phyloP scores from a whole-genome alignment of 2,888 invertebrate species.

The Acronicta leporina region DNA sequence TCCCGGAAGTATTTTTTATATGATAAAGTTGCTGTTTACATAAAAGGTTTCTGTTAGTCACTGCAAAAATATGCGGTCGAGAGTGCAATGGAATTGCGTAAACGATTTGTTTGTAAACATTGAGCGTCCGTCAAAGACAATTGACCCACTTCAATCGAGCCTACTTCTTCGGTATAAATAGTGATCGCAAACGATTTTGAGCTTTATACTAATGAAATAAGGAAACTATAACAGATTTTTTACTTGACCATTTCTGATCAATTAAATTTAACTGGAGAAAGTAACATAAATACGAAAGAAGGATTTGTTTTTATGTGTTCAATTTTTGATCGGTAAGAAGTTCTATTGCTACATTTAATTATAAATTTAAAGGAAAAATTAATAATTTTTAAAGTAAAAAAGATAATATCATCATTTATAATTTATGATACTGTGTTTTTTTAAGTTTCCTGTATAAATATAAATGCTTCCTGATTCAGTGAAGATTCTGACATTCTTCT shows the following conservation, averaged over 20 bases:
- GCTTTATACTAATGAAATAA: conserved; percentile 20
- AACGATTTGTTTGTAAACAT: conserved; percentile 79
- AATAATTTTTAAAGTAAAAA: no score
- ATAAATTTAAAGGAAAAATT: no score
- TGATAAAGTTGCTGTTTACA: conserved; percentile 8
- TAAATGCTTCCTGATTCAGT: no score
- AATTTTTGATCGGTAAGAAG: no score
- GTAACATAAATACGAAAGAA: conserved; percentile 22
- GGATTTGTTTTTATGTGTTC: conserved; percentile 6
- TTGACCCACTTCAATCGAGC: conserved; percentile 68
- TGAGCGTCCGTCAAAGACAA: conserved; percentile 66
- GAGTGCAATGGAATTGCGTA: conserved; percentile 65
- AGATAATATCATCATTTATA: no score
- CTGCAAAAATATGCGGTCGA: conserved; percentile 22
- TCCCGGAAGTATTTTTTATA: conserved; percentile 13
- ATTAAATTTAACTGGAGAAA: conserved; percentile 36
- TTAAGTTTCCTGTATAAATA: no score
- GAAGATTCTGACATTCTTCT: no score
- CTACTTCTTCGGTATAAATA: conserved; percentile 41
- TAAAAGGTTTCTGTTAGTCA: conserved; percentile 8
- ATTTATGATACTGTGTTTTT: no score
- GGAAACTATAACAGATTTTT: neutral
- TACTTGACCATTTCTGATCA: neutral
- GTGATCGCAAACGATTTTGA: conserved; percentile 20
- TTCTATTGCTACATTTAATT: no score